These are phyloP conservation scores for Drosophila yooni DNA, from an alignment of 2,888 invertebrate species.

Conservation along the genomic window DNA sequence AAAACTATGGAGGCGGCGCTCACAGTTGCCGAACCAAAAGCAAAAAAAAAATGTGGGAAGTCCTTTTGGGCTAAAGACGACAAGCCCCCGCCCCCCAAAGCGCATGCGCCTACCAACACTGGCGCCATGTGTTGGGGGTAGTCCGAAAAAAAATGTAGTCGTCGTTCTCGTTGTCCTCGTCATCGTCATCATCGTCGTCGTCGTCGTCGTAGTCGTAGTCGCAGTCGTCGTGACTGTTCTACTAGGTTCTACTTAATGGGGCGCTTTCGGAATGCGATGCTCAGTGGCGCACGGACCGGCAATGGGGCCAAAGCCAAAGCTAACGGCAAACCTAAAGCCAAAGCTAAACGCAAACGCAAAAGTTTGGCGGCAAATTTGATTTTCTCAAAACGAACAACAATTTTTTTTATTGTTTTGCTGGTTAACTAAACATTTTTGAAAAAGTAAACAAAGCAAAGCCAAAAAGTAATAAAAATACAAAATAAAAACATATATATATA, in stretches of 20 bases:
- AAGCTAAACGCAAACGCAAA: neutral
- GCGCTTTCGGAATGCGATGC: conserved; percentile 68
- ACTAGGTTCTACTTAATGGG: conserved; percentile 60
- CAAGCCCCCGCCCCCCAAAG: neutral
- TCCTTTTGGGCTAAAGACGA: conserved; percentile 60
- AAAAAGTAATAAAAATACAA: conserved; percentile 19
- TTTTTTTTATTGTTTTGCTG: conserved; percentile 4
- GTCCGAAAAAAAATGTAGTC: conserved; percentile 36
- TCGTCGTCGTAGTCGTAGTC: neutral
- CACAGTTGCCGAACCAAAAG: conserved; percentile 31
- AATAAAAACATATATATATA: neutral
- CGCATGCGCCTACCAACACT: conserved; percentile 54
- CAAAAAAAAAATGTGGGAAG: conserved; percentile 69
- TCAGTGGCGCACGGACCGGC: conserved; percentile 69
- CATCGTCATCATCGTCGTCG: neutral
- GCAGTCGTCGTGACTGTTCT: conserved; percentile 20
- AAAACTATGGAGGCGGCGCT: conserved; percentile 47
- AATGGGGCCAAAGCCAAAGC: conserved; percentile 50
- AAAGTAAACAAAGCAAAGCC: neutral
- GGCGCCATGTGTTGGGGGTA: conserved; percentile 14
- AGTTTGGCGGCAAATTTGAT: conserved; percentile 8
- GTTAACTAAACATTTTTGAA: conserved; percentile 1
- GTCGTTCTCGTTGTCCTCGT: neutral
- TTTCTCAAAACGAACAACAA: neutral
- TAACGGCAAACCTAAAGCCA: neutral